A percentile compares a stretch with the other conserved stretches of the same genome.
These are phyloP conservation scores for Gallinago media DNA, from an alignment of 2,113 vertebrate genomes.

Conservation along the genomic window DNA sequence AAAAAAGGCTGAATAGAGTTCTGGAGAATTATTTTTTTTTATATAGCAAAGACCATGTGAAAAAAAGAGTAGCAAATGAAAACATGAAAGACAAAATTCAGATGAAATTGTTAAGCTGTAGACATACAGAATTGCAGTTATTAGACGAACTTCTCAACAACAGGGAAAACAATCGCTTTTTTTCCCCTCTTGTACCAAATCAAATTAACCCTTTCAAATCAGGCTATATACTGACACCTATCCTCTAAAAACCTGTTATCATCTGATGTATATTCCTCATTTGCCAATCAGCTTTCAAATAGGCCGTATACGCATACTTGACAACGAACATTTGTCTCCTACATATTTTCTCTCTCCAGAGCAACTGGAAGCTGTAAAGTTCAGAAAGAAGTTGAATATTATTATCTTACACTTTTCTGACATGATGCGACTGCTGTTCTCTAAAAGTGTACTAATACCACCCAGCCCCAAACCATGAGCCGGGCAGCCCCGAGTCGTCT, in stretches of 20 bases:
- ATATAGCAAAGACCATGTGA: neutral
- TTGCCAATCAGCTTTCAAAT: neutral
- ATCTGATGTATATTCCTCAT: neutral
- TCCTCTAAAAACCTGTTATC: neutral
- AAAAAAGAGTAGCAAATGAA: neutral
- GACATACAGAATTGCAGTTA: neutral
- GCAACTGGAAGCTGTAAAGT: neutral
- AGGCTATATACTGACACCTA: neutral
- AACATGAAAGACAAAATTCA: neutral
- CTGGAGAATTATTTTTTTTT: neutral
- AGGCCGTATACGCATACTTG: neutral
- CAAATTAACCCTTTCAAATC: neutral
- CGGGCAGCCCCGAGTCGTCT: neutral
- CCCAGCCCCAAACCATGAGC: neutral
- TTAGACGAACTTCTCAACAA: neutral
- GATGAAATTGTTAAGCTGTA: neutral
- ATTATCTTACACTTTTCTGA: neutral
- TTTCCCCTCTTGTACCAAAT: neutral
- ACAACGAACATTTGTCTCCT: neutral
- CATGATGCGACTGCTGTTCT: neutral
- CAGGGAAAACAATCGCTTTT: accelerated
- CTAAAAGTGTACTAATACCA: neutral
- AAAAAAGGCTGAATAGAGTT: neutral
- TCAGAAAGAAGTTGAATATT: neutral
- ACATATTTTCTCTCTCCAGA: neutral